These are phyloP conservation scores for Zele albiditarsus DNA, from an alignment of 2,888 invertebrate species.

Conservation along the genomic window DNA sequence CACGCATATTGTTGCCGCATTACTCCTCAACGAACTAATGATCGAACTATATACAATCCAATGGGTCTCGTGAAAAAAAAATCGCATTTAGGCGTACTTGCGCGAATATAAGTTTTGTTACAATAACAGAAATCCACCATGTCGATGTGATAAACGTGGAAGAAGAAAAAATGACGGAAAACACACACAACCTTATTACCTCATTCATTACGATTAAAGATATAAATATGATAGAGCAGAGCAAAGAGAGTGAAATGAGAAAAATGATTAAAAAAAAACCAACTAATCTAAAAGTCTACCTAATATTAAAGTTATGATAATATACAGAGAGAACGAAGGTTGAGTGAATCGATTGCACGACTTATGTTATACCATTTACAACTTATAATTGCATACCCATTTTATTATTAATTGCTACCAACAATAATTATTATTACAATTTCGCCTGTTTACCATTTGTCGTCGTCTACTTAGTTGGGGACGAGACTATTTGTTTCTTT, in stretches of 20 bases:
- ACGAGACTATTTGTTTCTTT: constrained; percentile 40
- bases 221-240: constrained; percentile 61
- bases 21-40: neutral
- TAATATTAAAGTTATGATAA: constrained; percentile 71
- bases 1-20: neutral
- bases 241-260: constrained; percentile 56
- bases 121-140: constrained; percentile 50
- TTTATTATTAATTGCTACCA: constrained; percentile 60
- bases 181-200: constrained; percentile 72
- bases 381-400: constrained; percentile 58
- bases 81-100: constrained; percentile 8
- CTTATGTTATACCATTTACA: constrained; percentile 65
- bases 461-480: constrained; percentile 36
- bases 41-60: neutral
- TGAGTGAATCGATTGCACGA: constrained; percentile 65
- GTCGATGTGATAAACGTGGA: constrained; percentile 47
- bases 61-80: constrained; percentile 1
- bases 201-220: constrained; percentile 72
- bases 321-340: constrained; percentile 65
- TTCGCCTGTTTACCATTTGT: constrained; percentile 49
- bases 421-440: constrained; percentile 57
- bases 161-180: constrained; percentile 53
- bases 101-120: neutral
- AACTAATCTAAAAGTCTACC: constrained; percentile 68
- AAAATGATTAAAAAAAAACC: constrained; percentile 52